Evolutionary conservation across 2,888 invertebrate genomes (phyloP).

Genomic region (Eupithecia insigniata): DNA sequence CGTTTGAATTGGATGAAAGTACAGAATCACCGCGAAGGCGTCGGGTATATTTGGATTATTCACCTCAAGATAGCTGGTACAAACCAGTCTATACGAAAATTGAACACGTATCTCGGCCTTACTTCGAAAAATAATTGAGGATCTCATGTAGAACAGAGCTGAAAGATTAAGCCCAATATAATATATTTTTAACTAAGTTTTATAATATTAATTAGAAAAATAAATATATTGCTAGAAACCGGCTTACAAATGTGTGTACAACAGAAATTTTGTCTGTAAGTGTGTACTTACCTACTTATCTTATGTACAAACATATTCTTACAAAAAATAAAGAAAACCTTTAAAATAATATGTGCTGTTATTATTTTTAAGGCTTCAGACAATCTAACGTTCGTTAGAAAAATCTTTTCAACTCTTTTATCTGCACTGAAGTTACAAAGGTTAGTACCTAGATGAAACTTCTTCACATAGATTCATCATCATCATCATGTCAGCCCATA

Average conservation of each 20-base stretch:
- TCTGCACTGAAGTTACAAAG: too few relatives aligned
- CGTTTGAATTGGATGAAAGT: constrained; percentile 5
- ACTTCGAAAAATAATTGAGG: constrained; percentile 16
- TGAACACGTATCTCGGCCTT: constrained; percentile 10
- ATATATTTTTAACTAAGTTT: background rate
- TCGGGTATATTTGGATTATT: constrained; percentile 37
- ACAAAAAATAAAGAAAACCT: background rate
- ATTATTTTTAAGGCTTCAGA: too few relatives aligned
- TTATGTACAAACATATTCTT: background rate
- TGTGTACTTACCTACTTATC: too few relatives aligned
- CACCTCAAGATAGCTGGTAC: constrained; percentile 50
- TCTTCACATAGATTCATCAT: too few relatives aligned
- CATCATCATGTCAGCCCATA: too few relatives aligned
- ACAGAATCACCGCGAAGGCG: constrained; percentile 28
- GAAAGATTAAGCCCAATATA: background rate
- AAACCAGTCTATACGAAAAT: constrained; percentile 38
- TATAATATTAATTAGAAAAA: too few relatives aligned
- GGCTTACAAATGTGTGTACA: background rate
- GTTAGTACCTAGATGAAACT: too few relatives aligned
- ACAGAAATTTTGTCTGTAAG: background rate
- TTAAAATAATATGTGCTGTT: background rate
- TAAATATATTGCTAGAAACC: background rate
- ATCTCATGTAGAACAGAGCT: constrained; percentile 21
- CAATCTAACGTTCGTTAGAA: too few relatives aligned
- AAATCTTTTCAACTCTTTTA: too few relatives aligned